Percentiles rank a stretch among this genome's conserved stretches.
Conservation (phyloP, 2,797 vertebrate species). For the Eurystomus glaucurus region DNA sequence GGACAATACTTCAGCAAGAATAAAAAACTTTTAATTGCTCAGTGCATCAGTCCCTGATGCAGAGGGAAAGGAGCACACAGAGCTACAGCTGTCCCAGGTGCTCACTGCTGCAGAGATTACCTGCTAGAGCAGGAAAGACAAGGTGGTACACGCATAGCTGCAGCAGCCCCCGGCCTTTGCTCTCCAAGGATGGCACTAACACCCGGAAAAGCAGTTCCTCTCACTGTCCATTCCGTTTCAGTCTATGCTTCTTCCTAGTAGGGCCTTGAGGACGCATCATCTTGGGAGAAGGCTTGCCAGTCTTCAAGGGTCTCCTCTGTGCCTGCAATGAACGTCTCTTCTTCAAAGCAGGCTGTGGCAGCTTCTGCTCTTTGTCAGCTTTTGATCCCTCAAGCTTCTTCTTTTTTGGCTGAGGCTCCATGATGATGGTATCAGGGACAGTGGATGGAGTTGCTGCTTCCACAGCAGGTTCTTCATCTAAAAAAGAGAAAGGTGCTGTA, state of each 20-base stretch:
- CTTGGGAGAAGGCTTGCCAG: background rate
- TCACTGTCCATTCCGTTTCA: conserved; percentile 10
- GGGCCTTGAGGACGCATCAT: background rate
- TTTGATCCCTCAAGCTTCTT: conserved; percentile 27
- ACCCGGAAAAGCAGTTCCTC: background rate
- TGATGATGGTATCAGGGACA: accelerated
- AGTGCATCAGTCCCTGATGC: background rate
- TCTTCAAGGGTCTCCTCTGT: conserved; percentile 40
- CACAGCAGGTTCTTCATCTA: conserved; percentile 10
- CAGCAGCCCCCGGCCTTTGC: background rate
- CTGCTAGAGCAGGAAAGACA: background rate
- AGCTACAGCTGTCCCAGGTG: background rate
- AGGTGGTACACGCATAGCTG: background rate
- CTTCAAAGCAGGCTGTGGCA: conserved; percentile 26
- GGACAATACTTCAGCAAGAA: background rate
- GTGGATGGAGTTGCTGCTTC: background rate
- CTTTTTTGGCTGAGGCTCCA: conserved; percentile 14
- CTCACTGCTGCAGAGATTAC: background rate
- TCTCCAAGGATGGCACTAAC: background rate
- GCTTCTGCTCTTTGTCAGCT: conserved; percentile 11
- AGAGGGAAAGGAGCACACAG: background rate
- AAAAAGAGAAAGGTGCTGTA: background rate
- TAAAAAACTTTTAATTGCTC: conserved; percentile 67
- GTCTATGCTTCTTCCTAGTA: conserved; percentile 68
- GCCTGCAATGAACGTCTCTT: conserved; percentile 31